These are phyloP conservation scores for Rhadina sibilatrix DNA, from an alignment of 2,113 vertebrate species.

Conservation along the genomic window DNA sequence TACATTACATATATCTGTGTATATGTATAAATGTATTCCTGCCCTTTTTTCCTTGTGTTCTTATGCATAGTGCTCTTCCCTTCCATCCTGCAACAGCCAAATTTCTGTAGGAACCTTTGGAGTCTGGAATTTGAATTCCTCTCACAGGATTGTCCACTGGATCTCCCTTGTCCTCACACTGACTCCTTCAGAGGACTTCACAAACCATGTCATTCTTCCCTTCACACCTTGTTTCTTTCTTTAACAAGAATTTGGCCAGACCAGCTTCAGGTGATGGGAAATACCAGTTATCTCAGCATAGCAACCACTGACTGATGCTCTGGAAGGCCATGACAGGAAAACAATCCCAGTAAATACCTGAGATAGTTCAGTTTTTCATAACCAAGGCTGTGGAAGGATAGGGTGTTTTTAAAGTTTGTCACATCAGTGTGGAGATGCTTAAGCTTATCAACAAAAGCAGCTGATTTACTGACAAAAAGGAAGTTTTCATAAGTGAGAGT, in stretches of 20 bases:
- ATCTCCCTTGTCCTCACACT: neutral
- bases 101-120: neutral
- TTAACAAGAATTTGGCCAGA: neutral
- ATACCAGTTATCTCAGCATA: neutral
- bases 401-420: fast-evolving
- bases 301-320: neutral
- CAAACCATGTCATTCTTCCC: neutral
- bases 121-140: neutral
- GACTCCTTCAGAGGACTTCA: neutral
- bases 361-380: neutral
- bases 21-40: neutral
- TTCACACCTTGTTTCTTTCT: neutral
- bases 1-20: fast-evolving
- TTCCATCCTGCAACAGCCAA: neutral
- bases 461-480: neutral
- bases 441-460: neutral
- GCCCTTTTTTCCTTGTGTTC: neutral
- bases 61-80: neutral
- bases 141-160: neutral
- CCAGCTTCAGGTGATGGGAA: neutral
- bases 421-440: neutral
- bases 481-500: too few species aligned
- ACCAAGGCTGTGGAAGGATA: neutral
- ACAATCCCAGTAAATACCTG: neutral
- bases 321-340: neutral